Evolutionary conservation across 1,140 invertebrate species (phyloP).

Genomic region (Drosophila sturtevanti): DNA sequence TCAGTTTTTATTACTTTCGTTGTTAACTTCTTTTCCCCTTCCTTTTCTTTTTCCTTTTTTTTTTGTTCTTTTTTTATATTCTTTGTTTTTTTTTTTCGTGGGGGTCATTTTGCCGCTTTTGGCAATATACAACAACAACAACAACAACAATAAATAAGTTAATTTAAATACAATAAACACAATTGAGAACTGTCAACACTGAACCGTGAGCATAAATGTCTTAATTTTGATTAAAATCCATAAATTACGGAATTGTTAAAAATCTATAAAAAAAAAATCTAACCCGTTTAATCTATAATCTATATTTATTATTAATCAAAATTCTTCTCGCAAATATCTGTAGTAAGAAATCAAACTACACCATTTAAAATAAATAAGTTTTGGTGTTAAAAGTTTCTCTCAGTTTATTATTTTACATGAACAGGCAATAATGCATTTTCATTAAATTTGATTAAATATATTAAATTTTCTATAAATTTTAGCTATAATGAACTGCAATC

Average conservation of each 20-base stretch:
- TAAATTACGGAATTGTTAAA: background rate
- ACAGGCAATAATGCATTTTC: too few relatives aligned
- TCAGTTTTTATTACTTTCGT: slow-evolving; percentile 75
- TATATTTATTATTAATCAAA: too few relatives aligned
- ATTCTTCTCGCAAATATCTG: too few relatives aligned
- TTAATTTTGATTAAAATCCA: background rate
- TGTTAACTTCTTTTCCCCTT: slow-evolving; percentile 64
- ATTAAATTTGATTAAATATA: background rate
- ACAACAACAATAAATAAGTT: slow-evolving; percentile 80
- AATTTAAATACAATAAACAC: slow-evolving; percentile 80
- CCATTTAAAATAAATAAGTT: too few relatives aligned
- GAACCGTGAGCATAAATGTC: background rate
- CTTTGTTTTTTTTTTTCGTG: too few relatives aligned
- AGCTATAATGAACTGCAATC: background rate
- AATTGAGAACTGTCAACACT: slow-evolving; percentile 51
- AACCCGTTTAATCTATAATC: too few relatives aligned
- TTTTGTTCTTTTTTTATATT: slow-evolving; percentile 27
- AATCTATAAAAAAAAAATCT: too few relatives aligned
- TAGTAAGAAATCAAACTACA: too few relatives aligned
- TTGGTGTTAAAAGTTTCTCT: too few relatives aligned
- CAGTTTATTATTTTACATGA: too few relatives aligned
- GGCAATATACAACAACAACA: slow-evolving; percentile 23
- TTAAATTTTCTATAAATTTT: background rate
- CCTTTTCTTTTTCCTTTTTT: slow-evolving; percentile 10
- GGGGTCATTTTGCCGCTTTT: slow-evolving; percentile 33